Evolutionary conservation across 1,140 invertebrate genomes (phyloP), one percentile per base, ranked within the genome.

Genomic region (Leptopilina clavipes): DNA sequence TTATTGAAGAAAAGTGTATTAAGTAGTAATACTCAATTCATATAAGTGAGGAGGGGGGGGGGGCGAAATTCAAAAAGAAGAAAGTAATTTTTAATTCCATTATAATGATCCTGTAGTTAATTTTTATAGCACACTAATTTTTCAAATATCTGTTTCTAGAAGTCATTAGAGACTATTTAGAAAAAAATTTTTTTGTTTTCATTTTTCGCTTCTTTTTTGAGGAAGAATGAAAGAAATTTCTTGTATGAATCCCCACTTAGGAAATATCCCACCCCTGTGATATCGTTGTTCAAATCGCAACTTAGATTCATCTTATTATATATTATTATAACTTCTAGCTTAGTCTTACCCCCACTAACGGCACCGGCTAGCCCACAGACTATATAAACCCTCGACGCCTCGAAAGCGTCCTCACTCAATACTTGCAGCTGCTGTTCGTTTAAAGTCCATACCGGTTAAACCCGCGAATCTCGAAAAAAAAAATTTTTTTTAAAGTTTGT

Each of bases 311-410:
- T 78, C 75, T 82, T 85, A 84, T 84, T 83, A 82, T 81, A 81
- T 84, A 82, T 85, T 84, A 84, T 86, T 86, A 82, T 81, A 82
- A 85, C 80, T 86, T 82, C 83, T 85, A 84, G 82, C 80, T 84
- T 81, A 79, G 82, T 82, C 78, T 77, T 77, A 65, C 85, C 83
- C 85, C 83, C 81, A 80, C 80, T 76, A 78, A 70, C 40, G 75
- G 73, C 59, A 72, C 74, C 82, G 65, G 81, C 83, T 86, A 85
- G 84, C 84, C 82, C 86, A 65, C 59, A 82, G 81, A 82, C 86
- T 89, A 88, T 89, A 89, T 89, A 89, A 88, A 85, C 87, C 79
- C 83, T 75, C 78, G 82, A 78, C 81, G 84, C 81, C 78, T 83
- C 86, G 81, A 84, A 83, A 86, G 84, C 85, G 83, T 87, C 83